Percentiles rank a stretch among this genome's conserved stretches.
Conservation (phyloP, 2,113 vertebrate genomes). For the Tetraodon nigroviridis region DNA sequence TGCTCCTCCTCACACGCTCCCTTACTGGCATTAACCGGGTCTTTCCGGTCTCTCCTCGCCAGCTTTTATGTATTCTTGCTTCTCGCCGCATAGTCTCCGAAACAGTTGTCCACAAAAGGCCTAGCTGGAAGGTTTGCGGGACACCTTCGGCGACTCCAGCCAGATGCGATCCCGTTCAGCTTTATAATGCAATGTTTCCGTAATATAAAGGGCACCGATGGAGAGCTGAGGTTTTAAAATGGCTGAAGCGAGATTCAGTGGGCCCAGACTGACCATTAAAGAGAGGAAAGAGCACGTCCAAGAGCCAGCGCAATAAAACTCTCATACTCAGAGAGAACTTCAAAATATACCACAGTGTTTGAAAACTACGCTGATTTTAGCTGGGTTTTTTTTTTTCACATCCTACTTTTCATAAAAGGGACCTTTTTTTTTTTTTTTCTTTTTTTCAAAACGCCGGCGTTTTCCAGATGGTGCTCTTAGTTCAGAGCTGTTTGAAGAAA, state of each 20-base stretch:
- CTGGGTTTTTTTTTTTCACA: constrained; percentile 60
- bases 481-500: constrained; percentile 58
- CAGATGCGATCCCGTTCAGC: constrained; percentile 53
- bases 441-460: constrained; percentile 50
- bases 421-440: constrained; percentile 73
- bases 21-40: constrained; percentile 71
- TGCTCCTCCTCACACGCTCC: constrained; percentile 38
- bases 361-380: constrained; percentile 65
- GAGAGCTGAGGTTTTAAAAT: constrained; percentile 73
- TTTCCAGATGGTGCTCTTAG: constrained; percentile 78
- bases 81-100: constrained; percentile 55
- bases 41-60: constrained; percentile 59
- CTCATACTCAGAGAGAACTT: constrained; percentile 74
- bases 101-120: constrained; percentile 44
- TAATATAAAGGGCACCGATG: constrained; percentile 70
- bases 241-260: constrained; percentile 69
- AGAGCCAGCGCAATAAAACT: constrained; percentile 77
- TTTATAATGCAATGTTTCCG: constrained; percentile 82
- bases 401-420: constrained; percentile 75
- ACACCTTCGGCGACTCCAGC: constrained; percentile 62
- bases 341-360: constrained; percentile 78
- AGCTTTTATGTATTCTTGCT: constrained; percentile 58
- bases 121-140: constrained; percentile 52
- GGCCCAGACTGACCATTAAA: constrained; percentile 78
- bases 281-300: constrained; percentile 67